Evolutionary conservation across 2,113 vertebrate species (phyloP).

Genomic region (Myiozetetes cayanensis): DNA sequence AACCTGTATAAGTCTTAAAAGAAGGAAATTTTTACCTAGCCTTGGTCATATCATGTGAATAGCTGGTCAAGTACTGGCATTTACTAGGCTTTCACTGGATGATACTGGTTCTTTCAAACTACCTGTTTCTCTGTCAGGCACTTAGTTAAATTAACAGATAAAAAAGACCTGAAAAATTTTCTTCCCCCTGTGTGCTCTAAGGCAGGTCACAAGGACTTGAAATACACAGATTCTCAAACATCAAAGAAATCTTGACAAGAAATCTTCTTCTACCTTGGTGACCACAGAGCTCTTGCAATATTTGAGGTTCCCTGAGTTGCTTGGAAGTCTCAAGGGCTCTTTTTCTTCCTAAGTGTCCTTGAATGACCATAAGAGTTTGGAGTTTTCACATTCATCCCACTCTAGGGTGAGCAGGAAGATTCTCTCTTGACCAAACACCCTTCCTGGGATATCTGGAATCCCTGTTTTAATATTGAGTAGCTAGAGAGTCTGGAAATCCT

Average conservation of each 20-base stretch:
- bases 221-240: background rate
- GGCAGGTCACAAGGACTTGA: background rate
- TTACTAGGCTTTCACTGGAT: background rate
- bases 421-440: background rate
- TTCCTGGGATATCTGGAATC: background rate
- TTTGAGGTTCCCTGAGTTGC: background rate
- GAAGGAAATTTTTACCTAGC: background rate
- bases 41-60: background rate
- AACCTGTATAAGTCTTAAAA: background rate
- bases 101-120: background rate
- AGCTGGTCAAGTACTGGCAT: background rate
- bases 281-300: background rate
- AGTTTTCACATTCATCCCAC: background rate
- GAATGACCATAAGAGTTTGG: background rate
- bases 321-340: background rate
- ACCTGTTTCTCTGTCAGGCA: background rate
- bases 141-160: background rate
- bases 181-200: background rate
- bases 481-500: background rate
- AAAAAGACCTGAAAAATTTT: background rate
- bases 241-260: background rate
- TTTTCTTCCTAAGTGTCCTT: background rate
- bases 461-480: background rate
- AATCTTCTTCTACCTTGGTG: background rate
- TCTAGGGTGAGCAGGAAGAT: background rate